Evolutionary conservation across 2,113 vertebrate species (phyloP).

Genomic region (Sorex araneus): DNA sequence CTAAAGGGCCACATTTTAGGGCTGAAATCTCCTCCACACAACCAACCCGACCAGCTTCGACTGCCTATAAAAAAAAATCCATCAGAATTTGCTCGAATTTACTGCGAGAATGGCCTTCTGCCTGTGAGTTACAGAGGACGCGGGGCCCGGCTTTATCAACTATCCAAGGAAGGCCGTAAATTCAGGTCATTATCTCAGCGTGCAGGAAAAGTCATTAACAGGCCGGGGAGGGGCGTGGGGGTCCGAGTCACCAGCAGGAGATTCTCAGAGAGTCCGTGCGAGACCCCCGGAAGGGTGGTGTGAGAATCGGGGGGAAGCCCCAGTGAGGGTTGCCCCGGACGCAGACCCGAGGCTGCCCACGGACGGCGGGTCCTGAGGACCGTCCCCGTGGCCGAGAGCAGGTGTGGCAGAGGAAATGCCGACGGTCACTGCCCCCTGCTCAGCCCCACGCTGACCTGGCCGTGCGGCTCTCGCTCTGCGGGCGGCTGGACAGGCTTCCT

Average conservation of each 20-base stretch:
- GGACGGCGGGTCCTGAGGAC: neutral
- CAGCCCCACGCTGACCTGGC: no score
- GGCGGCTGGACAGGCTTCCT: neutral
- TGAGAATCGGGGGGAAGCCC: neutral
- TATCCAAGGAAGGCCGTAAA: constrained; percentile 25
- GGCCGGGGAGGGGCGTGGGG: neutral
- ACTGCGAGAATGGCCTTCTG: neutral
- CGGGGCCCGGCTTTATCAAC: constrained; percentile 55
- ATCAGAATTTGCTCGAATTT: constrained; percentile 60
- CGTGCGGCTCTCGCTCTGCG: no score
- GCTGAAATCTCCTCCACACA: constrained; percentile 28
- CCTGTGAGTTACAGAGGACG: constrained; percentile 8
- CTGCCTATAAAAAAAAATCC: constrained; percentile 12
- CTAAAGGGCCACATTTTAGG: constrained; percentile 5
- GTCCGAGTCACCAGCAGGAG: neutral
- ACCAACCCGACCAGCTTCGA: constrained; percentile 48
- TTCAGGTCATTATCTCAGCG: neutral
- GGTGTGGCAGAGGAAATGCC: no score
- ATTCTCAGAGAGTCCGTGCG: neutral
- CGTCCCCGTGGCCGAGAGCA: neutral
- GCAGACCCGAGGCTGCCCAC: neutral
- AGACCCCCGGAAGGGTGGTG: neutral
- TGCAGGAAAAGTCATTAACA: neutral
- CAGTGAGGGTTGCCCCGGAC: neutral
- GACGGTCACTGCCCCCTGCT: no score